A percentile compares a stretch with the other conserved stretches of the same genome.
Conservation (phyloP, 2,888 invertebrate genomes). For the Drosophila atripex region DNA sequence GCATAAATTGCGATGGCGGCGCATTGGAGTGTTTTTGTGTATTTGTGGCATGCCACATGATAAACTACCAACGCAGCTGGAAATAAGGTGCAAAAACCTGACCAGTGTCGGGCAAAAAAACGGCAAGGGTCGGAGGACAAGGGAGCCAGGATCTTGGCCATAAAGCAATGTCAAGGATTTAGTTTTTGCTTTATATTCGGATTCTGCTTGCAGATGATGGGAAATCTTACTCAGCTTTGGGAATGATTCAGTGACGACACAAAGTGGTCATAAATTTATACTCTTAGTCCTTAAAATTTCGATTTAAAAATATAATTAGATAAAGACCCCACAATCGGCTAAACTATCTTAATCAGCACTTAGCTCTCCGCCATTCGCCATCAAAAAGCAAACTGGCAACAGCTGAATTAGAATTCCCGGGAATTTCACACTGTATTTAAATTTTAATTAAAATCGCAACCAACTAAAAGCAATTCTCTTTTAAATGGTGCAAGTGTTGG, state of each 20-base stretch:
- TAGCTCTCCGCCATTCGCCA: constrained; percentile 2
- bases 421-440: constrained; percentile 37
- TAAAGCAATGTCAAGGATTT: constrained; percentile 62
- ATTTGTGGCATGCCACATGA: constrained; percentile 51
- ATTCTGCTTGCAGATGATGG: not conserved
- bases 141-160: constrained; percentile 43
- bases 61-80: constrained; percentile 56
- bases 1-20: constrained; percentile 58
- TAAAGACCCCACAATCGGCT: not conserved
- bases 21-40: constrained; percentile 17
- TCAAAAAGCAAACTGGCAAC: constrained; percentile 2
- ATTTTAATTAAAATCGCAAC: constrained; percentile 44
- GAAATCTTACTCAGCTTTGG: constrained; percentile 1
- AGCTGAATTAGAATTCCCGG: constrained; percentile 4
- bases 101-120: constrained; percentile 23
- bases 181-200: constrained; percentile 1
- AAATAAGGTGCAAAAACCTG: constrained; percentile 54
- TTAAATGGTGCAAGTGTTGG: constrained; percentile 18
- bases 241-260: not conserved
- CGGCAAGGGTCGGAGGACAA: constrained; percentile 2
- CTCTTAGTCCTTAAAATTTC: not conserved
- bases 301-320: not conserved
- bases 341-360: constrained; percentile 2
- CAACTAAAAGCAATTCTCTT: constrained; percentile 18
- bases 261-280: not conserved